Base-by-base conservation (phyloP, 2,113 vertebrate species). In the Actinemys pallida region DNA sequence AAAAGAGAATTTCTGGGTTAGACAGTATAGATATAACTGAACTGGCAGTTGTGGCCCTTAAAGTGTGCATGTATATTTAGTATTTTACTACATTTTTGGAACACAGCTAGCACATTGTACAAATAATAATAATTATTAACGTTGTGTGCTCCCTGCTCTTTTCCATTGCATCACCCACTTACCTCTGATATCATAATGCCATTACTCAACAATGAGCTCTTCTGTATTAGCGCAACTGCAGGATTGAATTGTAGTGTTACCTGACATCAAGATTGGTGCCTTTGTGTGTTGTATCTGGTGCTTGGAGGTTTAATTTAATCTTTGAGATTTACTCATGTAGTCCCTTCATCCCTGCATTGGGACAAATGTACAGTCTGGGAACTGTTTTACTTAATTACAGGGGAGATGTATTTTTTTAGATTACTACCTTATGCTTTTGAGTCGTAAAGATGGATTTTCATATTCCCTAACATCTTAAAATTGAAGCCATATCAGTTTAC, bases 151-250 rank as follows among this genome's bases (percentile, higher is more conserved):
- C 72, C 79, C 27, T 24, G 93, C 53, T 90, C 31, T 22, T 84
- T 84, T 39, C n/a, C 19, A 0, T 8, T 52, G 84, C 87, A 79
- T 87, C 42, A 57, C 35, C 95, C 3, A 0, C n/a, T 90, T n/a
- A 57, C 56, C 10, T 82, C 0, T 0, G 1, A 6, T 53, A 35
- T 27, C 29, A 11, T 80, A 85, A 0, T 5, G 11, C 81, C 80
- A 81, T 65, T 80, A 6, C 76, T 81, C 89, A 50, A 1, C 65
- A 57, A 6, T 1, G 4, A 45, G 53, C 42, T 78, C 20, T 47
- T 78, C 75, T 47, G 42, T 6, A 47, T 78, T 78, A 78, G 75
- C 75, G 24, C 6, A 42, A 47, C 12, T 8, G 75, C 39, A 39
- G 82, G 31, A 13, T 84, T 86, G 52, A 47, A 78, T 12, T 53